phyloP scores from a whole-genome alignment of 2,888 invertebrate genomes.

The Caenorhabditis sp. region DNA sequence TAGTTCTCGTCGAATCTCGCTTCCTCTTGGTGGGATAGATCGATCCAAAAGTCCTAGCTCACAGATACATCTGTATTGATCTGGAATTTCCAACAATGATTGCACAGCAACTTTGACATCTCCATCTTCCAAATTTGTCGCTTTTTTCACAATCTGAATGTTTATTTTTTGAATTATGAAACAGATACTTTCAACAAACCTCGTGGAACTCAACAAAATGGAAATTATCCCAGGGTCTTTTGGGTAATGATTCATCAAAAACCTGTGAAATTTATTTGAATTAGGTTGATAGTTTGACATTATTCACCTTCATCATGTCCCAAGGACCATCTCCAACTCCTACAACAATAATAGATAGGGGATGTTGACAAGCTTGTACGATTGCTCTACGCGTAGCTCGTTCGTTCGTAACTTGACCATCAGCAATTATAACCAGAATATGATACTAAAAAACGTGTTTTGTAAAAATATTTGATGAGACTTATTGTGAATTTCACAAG shows the following conservation, averaged over 20 bases:
- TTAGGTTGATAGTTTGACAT: neutral
- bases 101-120: conserved; percentile 71
- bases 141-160: conserved; percentile 39
- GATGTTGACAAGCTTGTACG: conserved; percentile 73
- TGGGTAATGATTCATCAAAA: conserved; percentile 74
- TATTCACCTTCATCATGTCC: conserved; percentile 72
- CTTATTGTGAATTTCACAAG: too few species aligned
- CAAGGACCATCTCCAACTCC: conserved; percentile 75
- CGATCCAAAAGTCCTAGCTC: conserved; percentile 53
- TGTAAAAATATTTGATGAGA: too few species aligned
- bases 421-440: conserved; percentile 74
- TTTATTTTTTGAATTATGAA: neutral
- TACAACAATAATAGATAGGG: conserved; percentile 74
- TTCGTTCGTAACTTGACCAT: conserved; percentile 75
- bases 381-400: conserved; percentile 73
- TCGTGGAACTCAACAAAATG: conserved; percentile 74
- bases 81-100: conserved; percentile 74
- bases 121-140: conserved; percentile 36
- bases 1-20: conserved; percentile 48
- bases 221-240: conserved; percentile 75
- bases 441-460: conserved; percentile 73
- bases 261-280: conserved; percentile 58
- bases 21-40: conserved; percentile 46
- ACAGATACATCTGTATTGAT: conserved; percentile 71
- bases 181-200: conserved; percentile 39